Conservation (phyloP, 2,888 invertebrate species). For the Leucoma salicis region DNA sequence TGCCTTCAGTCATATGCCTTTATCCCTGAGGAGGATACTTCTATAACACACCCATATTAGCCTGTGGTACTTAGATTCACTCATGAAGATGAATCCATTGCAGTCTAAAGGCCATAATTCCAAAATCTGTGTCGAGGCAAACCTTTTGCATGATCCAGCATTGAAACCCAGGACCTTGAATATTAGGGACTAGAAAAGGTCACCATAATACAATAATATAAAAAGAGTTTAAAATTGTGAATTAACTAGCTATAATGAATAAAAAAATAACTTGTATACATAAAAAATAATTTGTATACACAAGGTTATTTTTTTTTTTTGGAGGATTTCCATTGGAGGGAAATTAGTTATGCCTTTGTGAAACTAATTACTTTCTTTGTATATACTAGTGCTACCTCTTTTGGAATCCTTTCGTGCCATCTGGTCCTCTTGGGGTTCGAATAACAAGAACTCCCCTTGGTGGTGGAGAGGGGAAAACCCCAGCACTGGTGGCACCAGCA, state of each 20-base stretch:
- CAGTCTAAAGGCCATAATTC: no score
- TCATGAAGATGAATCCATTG: no score
- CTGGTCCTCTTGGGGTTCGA: conserved; percentile 89
- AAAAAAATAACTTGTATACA: conserved; percentile 28
- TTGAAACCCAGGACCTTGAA: no score
- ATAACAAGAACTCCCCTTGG: conserved; percentile 82
- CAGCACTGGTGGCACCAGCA: conserved; percentile 56
- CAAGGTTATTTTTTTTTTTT: background rate
- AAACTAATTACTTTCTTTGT: conserved; percentile 15
- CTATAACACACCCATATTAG: no score
- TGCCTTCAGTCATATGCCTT: no score
- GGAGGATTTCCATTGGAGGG: conserved; percentile 47
- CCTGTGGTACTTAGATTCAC: no score
- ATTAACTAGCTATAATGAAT: conserved; percentile 32
- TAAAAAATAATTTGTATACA: conserved; percentile 19
- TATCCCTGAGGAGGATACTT: no score
- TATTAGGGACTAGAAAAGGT: no score
- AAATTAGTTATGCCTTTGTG: conserved; percentile 44
- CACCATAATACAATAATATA: no score
- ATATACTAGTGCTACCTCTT: conserved; percentile 64
- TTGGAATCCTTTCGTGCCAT: conserved; percentile 84
- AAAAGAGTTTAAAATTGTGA: conserved; percentile 41
- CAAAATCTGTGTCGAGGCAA: no score
- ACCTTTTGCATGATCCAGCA: no score
- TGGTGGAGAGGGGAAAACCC: conserved; percentile 68